Evolutionary conservation across 2,888 invertebrate species (phyloP), one percentile per base, ranked within the genome.

Genomic region (Saturnia pavonia): DNA sequence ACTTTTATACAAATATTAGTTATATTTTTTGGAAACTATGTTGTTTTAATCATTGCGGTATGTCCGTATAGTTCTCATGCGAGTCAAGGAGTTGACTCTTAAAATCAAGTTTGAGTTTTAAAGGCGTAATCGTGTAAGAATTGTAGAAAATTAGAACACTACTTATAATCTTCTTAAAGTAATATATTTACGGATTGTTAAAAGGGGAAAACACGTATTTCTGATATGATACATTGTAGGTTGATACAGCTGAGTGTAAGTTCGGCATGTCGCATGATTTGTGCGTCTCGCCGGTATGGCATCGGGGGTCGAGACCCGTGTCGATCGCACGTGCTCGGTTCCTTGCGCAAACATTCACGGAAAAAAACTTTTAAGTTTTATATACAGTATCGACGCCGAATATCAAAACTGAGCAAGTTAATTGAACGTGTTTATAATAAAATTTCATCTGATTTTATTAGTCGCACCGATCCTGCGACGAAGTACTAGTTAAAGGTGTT

Each of bases 241-340:
- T 43, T 67, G 63, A 68, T 71, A 68, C 34, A 57, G 51, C 57
- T 48, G 65, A 54, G 51, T 42, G 27, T 57, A 63, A 71, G 71
- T 71, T 71, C 71, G 82, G 84, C 81, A 82, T 88, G 89, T 88
- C 78, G 85, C 85, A 90, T 91, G 91, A 92, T 92, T 92, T 92
- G 91, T 91, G 88, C 81, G 88, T 87, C 87, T 86, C 86, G 85
- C 75, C 82, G 82, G 82, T 76, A 75, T 82, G 82, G 82, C 76
- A 75, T 74, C 78, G 81, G 82, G 87, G 83, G 81, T 81, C 82
- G 80, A 77, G 74, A 81, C 87, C 88, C 88, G 81, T 87, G 91
- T 91, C 91, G 87, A 80, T 77, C 73, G 81, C 90, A 91, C 88
- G 85, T 91, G 90, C 75, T 79, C 72, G 71, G 72, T 74, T 72